Evolutionary conservation across 2,113 vertebrate species (phyloP), one percentile per base, ranked within the genome.

Genomic region (Fregetta grallaria): DNA sequence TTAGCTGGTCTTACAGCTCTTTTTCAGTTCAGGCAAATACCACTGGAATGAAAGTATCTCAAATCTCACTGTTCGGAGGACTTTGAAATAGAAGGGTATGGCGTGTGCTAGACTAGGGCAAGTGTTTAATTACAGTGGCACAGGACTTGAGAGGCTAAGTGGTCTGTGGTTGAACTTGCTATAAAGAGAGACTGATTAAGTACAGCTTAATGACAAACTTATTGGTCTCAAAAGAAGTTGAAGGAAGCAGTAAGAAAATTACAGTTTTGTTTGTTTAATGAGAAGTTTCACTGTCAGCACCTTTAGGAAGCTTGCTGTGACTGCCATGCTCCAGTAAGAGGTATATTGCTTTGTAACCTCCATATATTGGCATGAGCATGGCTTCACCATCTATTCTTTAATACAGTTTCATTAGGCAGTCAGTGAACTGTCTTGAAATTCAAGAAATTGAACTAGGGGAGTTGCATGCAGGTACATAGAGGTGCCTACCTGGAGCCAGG

Each of bases 351-450:
- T 63, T 71, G 47, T 50, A 80, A 55, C 36, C 42, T 17, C 58
- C 14, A 4, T 26, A 18, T 18, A 36, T 7, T 45, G 74, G 21
- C 58, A n/a, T 6, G 2, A 59, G 22, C 0, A 0, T 27, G 23
- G 45, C 67, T 74, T 77, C 11, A 56, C 42, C 26, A 20, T 25
- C 29, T 65, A 2, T 20, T 56, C 36, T 63, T 68, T 44, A 80
- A 49, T 21, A 27, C 4, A 11, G 29, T 13, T 81, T 44, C 18
- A 62, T 34, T 73, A 88, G 44, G 42, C 26, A 52, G 47, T 8
- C 36, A 38, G 34, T 49, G 58, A 53, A 63, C 23, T 9, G 12
- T 30, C 81, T 56, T 52, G 44, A 52, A 61, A 53, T 53, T 44
- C n/a, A 55, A 26, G 21, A 71, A 75, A 36, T 6, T 50, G 36